A percentile compares a stretch with the other conserved stretches of the same genome.
phyloP scores from a whole-genome alignment of 2,888 invertebrate genomes.

The Zygogramma bicolorata region DNA sequence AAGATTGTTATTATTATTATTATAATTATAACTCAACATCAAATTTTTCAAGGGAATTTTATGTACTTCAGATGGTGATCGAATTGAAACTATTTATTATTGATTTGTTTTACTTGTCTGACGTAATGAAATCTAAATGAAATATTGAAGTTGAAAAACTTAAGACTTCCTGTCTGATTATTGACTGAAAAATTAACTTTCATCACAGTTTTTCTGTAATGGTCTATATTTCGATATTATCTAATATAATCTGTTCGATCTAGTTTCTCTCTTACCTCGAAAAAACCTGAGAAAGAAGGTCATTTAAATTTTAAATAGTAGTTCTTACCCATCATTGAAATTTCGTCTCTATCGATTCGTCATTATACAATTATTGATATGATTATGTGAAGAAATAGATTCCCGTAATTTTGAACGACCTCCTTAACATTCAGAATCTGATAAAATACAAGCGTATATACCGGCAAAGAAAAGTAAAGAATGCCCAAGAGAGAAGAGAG shows the following conservation, averaged over 20 bases:
- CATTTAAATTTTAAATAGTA: neutral
- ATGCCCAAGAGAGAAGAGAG: conserved; percentile 18
- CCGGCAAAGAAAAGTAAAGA: conserved; percentile 16
- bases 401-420: neutral
- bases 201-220: too few species aligned
- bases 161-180: too few species aligned
- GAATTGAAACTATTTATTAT: too few species aligned
- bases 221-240: neutral
- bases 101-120: too few species aligned
- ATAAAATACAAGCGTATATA: neutral
- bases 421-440: neutral
- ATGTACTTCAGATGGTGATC: too few species aligned
- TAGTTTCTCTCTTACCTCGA: neutral
- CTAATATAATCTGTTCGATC: neutral
- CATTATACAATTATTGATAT: neutral
- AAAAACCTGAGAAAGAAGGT: neutral
- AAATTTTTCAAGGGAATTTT: too few species aligned
- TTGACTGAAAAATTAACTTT: too few species aligned
- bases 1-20: too few species aligned
- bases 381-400: neutral
- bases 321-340: neutral
- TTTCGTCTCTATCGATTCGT: neutral
- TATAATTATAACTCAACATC: too few species aligned
- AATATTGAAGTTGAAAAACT: too few species aligned
- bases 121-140: too few species aligned